Conservation (phyloP, 2,113 vertebrate species). For the Malurus alboscapulatus region DNA sequence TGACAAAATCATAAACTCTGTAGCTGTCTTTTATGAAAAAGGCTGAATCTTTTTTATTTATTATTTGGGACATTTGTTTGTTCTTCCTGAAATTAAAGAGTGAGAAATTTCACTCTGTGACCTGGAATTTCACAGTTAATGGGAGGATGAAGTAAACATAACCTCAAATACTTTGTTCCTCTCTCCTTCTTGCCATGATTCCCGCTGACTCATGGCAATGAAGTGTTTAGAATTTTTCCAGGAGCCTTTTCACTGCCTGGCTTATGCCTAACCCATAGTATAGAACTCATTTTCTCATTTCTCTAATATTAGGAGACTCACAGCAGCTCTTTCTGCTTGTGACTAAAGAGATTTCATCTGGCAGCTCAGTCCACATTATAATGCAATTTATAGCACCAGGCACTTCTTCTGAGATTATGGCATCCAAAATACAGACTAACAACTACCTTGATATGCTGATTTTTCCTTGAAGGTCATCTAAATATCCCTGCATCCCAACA, state of each 20-base stretch:
- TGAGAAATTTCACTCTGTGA: background rate
- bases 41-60: background rate
- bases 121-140: constrained; percentile 26
- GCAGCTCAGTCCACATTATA: background rate
- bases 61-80: background rate
- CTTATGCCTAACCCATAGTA: background rate
- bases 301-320: background rate
- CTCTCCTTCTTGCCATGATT: background rate
- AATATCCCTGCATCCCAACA: background rate
- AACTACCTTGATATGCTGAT: background rate
- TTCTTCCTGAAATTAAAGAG: background rate
- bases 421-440: background rate
- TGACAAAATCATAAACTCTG: background rate
- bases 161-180: constrained; percentile 29
- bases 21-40: background rate
- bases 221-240: constrained; percentile 22
- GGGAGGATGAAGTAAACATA: background rate
- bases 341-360: background rate
- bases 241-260: background rate
- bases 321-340: background rate
- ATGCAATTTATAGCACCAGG: background rate
- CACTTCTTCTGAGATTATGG: background rate
- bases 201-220: background rate
- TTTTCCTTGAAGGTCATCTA: background rate
- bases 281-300: background rate